Base-by-base conservation (phyloP, 2,797 vertebrate species). In the Sebastes flavidus region DNA sequence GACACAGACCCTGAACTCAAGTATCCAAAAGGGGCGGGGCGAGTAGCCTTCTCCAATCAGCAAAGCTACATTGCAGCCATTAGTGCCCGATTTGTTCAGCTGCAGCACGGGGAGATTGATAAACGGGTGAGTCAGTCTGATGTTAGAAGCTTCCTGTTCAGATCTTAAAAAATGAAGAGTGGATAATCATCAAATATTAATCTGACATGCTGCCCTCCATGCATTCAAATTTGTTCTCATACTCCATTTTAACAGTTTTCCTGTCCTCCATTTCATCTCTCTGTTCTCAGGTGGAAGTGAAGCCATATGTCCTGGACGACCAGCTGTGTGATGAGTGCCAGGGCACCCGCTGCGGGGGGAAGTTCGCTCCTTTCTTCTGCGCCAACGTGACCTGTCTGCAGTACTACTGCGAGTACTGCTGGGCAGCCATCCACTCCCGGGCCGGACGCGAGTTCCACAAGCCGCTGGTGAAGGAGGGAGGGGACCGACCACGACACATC, bases 321-420 rank as follows among this genome's bases (percentile, higher is more conserved):
- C 99, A 99, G 96, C 97, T 99, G 95, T 99, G 99, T 86, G 99
- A 99, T 75, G 99, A 99, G 96, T 99, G 99, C 96, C 99, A 99
- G 96, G 99, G 99, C 93, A 99, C 99, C 83, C 98, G 99, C 89
- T 99, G 99, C 9, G 98, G 98, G 88, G 99, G 98, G 59, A 99
- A 99, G 93, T 99, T 99, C 76, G 99, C 99, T 81, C 99, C 99
- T 62, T 99, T 99, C 95, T 99, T 99, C 97, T 99, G 99, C 95
- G 99, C 99, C 94, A 99, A 99, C 29, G 99, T 99, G 95, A 99
- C 99, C 95, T 99, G 99, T 96, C 97, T 99, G 95, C 99, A 99
- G 97, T 99, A 99, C 96, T 99, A 99, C 97, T 99, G 99, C 94
- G 99, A 99, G 97, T 99, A 99, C 96, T 99, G 99, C 97, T 99